These are phyloP conservation scores for Drosophila takahashii DNA, from an alignment of 1,140 invertebrate species.

Conservation along the genomic window DNA sequence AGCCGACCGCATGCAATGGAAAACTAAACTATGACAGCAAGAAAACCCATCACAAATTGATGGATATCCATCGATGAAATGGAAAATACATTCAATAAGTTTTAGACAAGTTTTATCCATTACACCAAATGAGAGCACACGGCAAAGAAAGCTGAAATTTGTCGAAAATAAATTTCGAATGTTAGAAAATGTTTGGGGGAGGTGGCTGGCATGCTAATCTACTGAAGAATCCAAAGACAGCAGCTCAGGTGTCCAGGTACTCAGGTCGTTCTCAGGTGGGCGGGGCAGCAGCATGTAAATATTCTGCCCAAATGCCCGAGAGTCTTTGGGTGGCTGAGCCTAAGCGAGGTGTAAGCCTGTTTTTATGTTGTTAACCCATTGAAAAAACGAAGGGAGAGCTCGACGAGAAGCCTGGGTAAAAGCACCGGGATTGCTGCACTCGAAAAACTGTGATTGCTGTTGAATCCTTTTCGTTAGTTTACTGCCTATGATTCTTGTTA, in stretches of 20 bases:
- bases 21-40: constrained; percentile 15
- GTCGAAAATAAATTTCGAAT: constrained; percentile 53
- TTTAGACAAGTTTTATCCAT: constrained; percentile 70
- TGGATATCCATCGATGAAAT: constrained; percentile 60
- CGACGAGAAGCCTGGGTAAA: not conserved
- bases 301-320: constrained; percentile 26
- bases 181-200: constrained; percentile 6
- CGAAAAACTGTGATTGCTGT: not conserved
- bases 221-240: constrained; percentile 23
- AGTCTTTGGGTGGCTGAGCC: constrained; percentile 23
- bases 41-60: constrained; percentile 46
- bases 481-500: too few relatives aligned
- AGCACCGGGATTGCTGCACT: constrained; percentile 1
- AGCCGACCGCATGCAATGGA: constrained; percentile 19
- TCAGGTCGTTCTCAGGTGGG: not conserved
- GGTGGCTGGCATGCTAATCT: constrained; percentile 53
- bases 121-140: constrained; percentile 53
- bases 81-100: constrained; percentile 66
- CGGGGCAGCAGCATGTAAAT: constrained; percentile 47
- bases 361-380: constrained; percentile 76
- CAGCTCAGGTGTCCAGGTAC: constrained; percentile 3
- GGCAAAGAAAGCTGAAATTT: constrained; percentile 34
- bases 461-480: not conserved
- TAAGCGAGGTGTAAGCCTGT: constrained; percentile 71
- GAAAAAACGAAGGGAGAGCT: constrained; percentile 22